Evolutionary conservation across 2,113 vertebrate species (phyloP), one percentile per base, ranked within the genome.

Genomic region (Gambusia holbrooki): DNA sequence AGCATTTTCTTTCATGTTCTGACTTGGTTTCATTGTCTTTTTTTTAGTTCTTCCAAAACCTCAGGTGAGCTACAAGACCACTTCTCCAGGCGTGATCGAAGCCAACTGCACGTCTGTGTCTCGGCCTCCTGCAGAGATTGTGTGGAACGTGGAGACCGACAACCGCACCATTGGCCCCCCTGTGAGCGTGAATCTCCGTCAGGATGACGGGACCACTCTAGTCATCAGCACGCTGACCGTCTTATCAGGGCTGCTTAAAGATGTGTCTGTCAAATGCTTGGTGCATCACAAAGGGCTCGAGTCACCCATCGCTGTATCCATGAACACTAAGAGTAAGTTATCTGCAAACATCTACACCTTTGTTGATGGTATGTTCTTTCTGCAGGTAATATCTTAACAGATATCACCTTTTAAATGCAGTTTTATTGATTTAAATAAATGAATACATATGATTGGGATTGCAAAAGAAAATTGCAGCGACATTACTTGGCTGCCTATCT

Each of bases 251-350:
- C 84, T 95, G 51, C 91, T 95, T 64, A 94, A 94, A 71, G 94
- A 95, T 3, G 91, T 94, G 73, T 95, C 95, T 0, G 82, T 95
- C 89, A 95, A 95, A 85, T 95, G 95, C 71, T 85, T 95, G 69
- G 95, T 95, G 63, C 95, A 95, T 54, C 95, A 95, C 89, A 94
- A 90, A 76, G 95, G 94, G 28, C 92, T 95, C 2, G 95, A 95
- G 86, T 90, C 92, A 1, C 91, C 95, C 0, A 94, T 95, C n/a
- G 92, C 93, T 62, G 93, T 95, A 79, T 94, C 95, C 60, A 94
- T 95, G 95, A 95, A 95, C 92, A 95, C 95, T 28, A 95, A 95
- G 80, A 93, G 95, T 95, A 66, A 93, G 95, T 90, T 5, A 25
- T 66, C 33, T 17, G 4, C 19, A 17, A 61, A 33, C 14, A 1